Conservation (phyloP, 2,888 invertebrate species). For the Gandaritis pyraliata region DNA sequence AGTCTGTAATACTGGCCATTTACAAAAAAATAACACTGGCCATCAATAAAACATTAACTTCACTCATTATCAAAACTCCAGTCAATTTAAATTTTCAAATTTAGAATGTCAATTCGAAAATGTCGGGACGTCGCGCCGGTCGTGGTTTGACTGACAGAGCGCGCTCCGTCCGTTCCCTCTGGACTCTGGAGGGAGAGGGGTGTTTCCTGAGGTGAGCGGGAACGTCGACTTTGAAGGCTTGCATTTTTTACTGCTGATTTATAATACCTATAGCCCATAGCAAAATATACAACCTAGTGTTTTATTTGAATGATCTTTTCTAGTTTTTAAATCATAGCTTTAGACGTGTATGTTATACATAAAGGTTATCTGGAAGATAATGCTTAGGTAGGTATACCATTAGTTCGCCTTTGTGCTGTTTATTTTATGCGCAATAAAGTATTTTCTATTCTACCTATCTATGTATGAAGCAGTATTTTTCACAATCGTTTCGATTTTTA, state of each 20-base stretch:
- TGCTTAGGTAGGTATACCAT: too few relatives aligned
- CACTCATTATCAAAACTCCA: not conserved
- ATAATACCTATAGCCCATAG: too few relatives aligned
- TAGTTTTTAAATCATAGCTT: too few relatives aligned
- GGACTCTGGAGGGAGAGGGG: conserved; percentile 39
- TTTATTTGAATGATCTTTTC: too few relatives aligned
- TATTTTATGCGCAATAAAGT: too few relatives aligned
- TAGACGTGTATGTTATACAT: too few relatives aligned
- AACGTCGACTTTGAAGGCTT: conserved; percentile 27
- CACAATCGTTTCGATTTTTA: too few relatives aligned
- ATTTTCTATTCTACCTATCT: too few relatives aligned
- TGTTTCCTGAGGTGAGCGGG: conserved; percentile 29
- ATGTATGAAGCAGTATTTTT: too few relatives aligned
- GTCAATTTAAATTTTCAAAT: not conserved
- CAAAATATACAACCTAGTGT: too few relatives aligned
- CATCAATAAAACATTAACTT: conserved; percentile 1
- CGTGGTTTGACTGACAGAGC: conserved; percentile 65
- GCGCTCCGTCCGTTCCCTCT: conserved; percentile 25
- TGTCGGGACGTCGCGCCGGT: conserved; percentile 55
- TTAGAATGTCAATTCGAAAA: conserved; percentile 17
- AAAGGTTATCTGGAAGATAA: too few relatives aligned
- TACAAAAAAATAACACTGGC: not conserved
- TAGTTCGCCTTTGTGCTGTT: too few relatives aligned
- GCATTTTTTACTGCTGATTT: conserved; percentile 5
- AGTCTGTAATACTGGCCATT: conserved; percentile 7